Conservation (phyloP, 2,888 invertebrate species). For the Sturmia bella region DNA sequence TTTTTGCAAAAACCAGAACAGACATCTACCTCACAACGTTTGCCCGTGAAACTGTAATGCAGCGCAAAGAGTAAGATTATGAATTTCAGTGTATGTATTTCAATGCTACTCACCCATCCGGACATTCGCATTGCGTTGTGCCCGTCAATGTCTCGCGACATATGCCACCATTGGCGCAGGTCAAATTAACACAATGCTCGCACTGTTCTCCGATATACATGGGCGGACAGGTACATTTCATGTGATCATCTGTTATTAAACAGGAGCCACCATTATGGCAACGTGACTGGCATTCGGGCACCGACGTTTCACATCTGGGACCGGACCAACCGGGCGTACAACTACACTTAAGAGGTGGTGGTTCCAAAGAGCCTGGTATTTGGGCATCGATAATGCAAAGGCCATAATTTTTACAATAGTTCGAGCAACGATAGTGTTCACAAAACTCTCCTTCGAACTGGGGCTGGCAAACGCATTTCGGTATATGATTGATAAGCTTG, state of each 20-base stretch:
- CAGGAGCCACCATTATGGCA: conserved; percentile 86
- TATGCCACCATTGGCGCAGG: conserved; percentile 85
- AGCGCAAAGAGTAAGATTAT: background rate
- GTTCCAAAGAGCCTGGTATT: conserved; percentile 76
- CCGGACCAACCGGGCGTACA: conserved; percentile 87
- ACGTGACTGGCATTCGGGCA: conserved; percentile 83
- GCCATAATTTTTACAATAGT: conserved; percentile 86
- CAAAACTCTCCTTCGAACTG: conserved; percentile 86
- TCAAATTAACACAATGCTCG: conserved; percentile 84
- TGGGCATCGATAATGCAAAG: conserved; percentile 82
- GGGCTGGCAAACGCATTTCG: conserved; percentile 86
- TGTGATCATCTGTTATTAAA: conserved; percentile 79
- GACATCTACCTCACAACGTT: conserved; percentile 84
- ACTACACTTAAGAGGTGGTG: conserved; percentile 83
- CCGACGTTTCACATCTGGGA: conserved; percentile 85
- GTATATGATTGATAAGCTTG: conserved; percentile 82
- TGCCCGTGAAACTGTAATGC: conserved; percentile 81
- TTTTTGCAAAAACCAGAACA: conserved; percentile 84
- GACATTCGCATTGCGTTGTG: conserved; percentile 83
- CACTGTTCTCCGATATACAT: conserved; percentile 84
- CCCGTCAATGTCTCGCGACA: conserved; percentile 82
- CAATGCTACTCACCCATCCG: conserved; percentile 82
- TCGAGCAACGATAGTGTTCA: conserved; percentile 87
- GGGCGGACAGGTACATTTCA: conserved; percentile 83
- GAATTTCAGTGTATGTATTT: background rate